Base-by-base conservation (phyloP, 2,113 vertebrate genomes). In the Salvelinus fontinalis region DNA sequence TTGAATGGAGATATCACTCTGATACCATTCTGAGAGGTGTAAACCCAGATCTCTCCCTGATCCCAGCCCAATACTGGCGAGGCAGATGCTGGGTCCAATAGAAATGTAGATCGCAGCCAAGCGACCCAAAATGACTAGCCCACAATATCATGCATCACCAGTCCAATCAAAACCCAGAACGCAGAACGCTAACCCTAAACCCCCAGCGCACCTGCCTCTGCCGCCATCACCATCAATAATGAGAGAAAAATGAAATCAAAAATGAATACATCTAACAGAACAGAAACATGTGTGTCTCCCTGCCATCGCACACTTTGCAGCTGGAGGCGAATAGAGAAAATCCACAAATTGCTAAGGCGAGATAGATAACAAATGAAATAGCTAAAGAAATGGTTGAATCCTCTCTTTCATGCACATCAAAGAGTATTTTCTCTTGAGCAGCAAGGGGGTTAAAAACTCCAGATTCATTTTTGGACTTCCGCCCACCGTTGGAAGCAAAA, bases 81-180 rank as follows among this genome's bases (percentile, higher is more conserved):
- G 81, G 80, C 74, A 48, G 72, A 74, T 70, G 67, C 82, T 71
- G 70, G 22, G 81, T 80, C 80, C 82, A 82, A 84, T 84, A 83
- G 74, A 29, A 71, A 75, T 31, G 70, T 79, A 29, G 57, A 81
- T 85, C 81, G 80, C 80, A 77, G 83, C 81, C 81, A 39, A 73
- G 72, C 70, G 49, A 73, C 16, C n/a, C 76, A 75, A 87, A 85
- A 54, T 54, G 73, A 75, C 88, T 86, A 73, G 83, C 82, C 79
- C 76, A 78, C 85, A 87, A 86, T 85, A 86, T 87, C 88, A 91
- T 84, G 88, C 86, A 88, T 88, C 77, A 71, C 39, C 85, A 74
- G 85, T 90, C 85, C 89, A 83, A 90, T 90, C 87, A 89, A 89
- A 88, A 84, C 70, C 76, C 81, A 79, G 82, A 85, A 83, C 73